A percentile compares a stretch with the other conserved stretches of the same genome.
Conservation (phyloP, 2,113 vertebrate species). For the Physeter macrocephalus region DNA sequence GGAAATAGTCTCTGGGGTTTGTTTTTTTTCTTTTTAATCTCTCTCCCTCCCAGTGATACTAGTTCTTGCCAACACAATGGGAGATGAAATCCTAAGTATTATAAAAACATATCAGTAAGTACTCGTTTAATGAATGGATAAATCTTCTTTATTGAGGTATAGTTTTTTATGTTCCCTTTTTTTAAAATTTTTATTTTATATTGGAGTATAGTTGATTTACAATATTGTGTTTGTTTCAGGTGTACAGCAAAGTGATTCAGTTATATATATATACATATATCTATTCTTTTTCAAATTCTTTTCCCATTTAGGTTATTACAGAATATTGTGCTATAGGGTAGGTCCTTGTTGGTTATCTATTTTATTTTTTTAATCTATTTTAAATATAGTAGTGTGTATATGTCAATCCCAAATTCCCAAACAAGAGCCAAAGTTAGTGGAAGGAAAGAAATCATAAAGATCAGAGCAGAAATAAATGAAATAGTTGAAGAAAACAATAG, state of each 20-base stretch:
- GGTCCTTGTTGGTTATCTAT: not conserved
- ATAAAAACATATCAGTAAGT: not conserved
- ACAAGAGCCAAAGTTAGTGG: not conserved
- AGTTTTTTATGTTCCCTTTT: not conserved
- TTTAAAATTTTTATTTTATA: not conserved
- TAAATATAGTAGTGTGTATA: not conserved
- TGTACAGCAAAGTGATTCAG: not conserved
- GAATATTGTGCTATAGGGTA: not conserved
- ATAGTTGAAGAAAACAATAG: not conserved
- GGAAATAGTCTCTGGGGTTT: slow-evolving; percentile 27
- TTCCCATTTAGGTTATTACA: not conserved
- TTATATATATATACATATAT: not conserved
- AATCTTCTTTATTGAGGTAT: not conserved
- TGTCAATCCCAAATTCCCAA: not conserved
- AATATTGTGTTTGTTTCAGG: not conserved
- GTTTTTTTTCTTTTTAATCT: not conserved
- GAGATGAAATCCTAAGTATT: not conserved
- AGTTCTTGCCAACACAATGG: not conserved
- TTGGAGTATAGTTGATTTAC: not conserved
- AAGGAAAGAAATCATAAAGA: not conserved
- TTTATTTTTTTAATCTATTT: not conserved
- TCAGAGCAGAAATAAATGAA: not conserved
- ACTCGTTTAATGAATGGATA: not conserved
- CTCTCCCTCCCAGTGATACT: not conserved
- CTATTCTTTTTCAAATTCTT: not conserved